Conservation (phyloP, 2,797 vertebrate species). For the Acanthurus leucopareius region DNA sequence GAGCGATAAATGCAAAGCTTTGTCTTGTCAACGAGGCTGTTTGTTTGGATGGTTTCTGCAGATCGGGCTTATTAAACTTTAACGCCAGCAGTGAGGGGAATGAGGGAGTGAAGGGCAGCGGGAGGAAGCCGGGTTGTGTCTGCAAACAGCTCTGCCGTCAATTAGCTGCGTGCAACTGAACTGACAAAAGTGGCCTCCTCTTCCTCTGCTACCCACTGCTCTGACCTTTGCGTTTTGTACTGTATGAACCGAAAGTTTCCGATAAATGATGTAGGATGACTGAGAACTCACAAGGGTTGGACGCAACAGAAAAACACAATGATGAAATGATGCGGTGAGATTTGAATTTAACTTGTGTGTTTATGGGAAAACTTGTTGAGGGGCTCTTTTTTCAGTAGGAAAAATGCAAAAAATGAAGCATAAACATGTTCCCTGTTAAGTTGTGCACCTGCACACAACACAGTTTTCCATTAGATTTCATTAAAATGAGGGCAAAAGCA, state of each 20-base stretch:
- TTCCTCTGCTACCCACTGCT: constrained; percentile 23
- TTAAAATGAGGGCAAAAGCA: background rate
- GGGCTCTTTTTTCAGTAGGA: constrained; percentile 9
- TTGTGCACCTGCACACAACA: background rate
- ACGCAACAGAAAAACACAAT: background rate
- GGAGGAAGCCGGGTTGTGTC: constrained; percentile 22
- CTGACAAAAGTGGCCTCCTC: constrained; percentile 14
- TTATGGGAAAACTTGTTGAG: background rate
- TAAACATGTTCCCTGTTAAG: background rate
- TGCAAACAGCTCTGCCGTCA: constrained; percentile 30
- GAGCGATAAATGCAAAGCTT: constrained; percentile 71
- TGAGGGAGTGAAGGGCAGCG: constrained; percentile 36
- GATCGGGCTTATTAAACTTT: constrained; percentile 76
- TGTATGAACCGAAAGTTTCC: constrained; percentile 10
- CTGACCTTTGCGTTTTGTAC: constrained; percentile 18
- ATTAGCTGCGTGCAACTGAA: constrained; percentile 37
- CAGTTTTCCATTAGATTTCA: background rate
- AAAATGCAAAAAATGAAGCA: background rate
- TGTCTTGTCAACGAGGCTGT: constrained; percentile 73
- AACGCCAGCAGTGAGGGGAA: constrained; percentile 54
- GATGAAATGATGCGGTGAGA: constrained; percentile 9
- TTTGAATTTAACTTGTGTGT: constrained; percentile 1
- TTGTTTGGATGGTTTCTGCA: constrained; percentile 71
- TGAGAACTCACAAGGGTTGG: background rate
- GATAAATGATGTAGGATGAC: constrained; percentile 14